phyloP scores from a whole-genome alignment of 2,113 vertebrate genomes.

The Pheucticus melanocephalus region DNA sequence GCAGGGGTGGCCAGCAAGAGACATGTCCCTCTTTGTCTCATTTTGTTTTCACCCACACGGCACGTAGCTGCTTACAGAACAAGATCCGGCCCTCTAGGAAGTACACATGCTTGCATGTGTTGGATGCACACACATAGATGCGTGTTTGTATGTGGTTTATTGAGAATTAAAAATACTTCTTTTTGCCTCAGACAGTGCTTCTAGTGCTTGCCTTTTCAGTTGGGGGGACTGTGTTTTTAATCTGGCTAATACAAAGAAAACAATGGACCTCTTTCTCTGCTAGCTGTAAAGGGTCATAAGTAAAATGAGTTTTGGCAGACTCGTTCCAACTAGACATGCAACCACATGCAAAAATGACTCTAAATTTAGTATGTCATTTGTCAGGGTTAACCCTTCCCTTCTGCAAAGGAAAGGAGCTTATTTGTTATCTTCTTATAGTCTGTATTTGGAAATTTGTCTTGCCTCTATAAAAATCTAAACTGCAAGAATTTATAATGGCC shows the following conservation, averaged over 20 bases:
- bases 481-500: not conserved
- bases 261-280: conserved; percentile 74
- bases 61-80: not conserved
- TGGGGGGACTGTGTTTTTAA: conserved; percentile 66
- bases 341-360: conserved; percentile 64
- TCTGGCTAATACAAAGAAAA: conserved; percentile 63
- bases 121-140: conserved; percentile 15
- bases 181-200: conserved; percentile 49
- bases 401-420: not conserved
- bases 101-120: not conserved
- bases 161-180: conserved; percentile 47
- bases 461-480: not conserved
- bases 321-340: conserved; percentile 60
- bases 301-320: conserved; percentile 70
- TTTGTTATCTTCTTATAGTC: conserved; percentile 17
- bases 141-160: conserved; percentile 16
- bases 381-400: conserved; percentile 67
- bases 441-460: not conserved
- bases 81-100: not conserved
- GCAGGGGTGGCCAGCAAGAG: not conserved
- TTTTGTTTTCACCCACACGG: not conserved
- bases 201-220: conserved; percentile 49
- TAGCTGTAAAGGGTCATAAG: conserved; percentile 72
- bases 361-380: conserved; percentile 67
- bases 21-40: not conserved